Conservation (phyloP, 2,888 invertebrate genomes). For the Eupithecia centaureata region DNA sequence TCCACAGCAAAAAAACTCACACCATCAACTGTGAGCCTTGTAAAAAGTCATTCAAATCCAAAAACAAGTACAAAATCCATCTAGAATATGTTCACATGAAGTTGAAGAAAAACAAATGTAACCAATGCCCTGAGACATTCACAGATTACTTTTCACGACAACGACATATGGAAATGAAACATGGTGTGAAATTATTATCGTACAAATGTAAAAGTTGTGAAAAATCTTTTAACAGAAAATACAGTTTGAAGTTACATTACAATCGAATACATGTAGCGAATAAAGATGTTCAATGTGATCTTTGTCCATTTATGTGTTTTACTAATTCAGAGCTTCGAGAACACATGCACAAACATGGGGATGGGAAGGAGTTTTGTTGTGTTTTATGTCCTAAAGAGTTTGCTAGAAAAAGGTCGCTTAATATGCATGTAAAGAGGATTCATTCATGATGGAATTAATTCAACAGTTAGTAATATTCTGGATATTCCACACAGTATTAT, state of each 20-base stretch:
- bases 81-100: constrained; percentile 53
- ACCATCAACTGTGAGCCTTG: constrained; percentile 50
- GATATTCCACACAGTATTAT: too few species aligned
- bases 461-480: too few species aligned
- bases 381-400: background rate
- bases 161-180: constrained; percentile 52
- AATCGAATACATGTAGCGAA: constrained; percentile 44
- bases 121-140: constrained; percentile 54
- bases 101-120: constrained; percentile 53
- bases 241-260: constrained; percentile 39
- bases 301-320: constrained; percentile 60
- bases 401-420: background rate
- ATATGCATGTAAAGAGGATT: background rate
- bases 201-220: constrained; percentile 48
- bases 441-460: background rate
- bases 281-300: constrained; percentile 45
- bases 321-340: constrained; percentile 32
- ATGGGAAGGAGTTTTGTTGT: background rate
- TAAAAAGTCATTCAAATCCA: constrained; percentile 52
- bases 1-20: constrained; percentile 20
- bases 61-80: constrained; percentile 46
- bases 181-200: constrained; percentile 40
- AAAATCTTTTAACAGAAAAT: constrained; percentile 39
- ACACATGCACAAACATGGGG: background rate
- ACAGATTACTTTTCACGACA: constrained; percentile 56